phyloP scores from a whole-genome alignment of 1,140 invertebrate species.

The Mylabris phalerata region DNA sequence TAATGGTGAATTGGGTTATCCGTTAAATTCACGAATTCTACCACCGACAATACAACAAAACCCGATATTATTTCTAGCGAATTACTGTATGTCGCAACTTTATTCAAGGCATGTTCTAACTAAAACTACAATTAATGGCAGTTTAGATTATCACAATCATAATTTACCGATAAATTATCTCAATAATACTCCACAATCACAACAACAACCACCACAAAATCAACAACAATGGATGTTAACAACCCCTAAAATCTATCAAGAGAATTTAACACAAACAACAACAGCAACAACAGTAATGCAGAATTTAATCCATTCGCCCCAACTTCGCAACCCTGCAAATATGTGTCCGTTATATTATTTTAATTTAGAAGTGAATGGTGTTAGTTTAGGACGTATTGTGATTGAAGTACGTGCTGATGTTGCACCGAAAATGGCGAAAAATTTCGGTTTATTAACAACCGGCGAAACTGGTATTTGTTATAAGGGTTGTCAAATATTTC shows the following conservation, averaged over 20 bases:
- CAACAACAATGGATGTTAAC: constrained; percentile 36
- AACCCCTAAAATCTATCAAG: constrained; percentile 36
- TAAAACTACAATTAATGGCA: constrained; percentile 51
- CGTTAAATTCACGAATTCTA: constrained; percentile 40
- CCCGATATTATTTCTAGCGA: constrained; percentile 63
- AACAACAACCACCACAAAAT: constrained; percentile 10
- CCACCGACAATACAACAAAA: constrained; percentile 44
- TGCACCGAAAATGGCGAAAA: constrained; percentile 85
- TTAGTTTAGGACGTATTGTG: constrained; percentile 64
- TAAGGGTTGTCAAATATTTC: constrained; percentile 71
- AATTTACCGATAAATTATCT: constrained; percentile 44
- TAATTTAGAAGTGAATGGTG: constrained; percentile 67
- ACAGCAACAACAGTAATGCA: constrained; percentile 20
- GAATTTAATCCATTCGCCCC: constrained; percentile 41
- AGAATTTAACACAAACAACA: constrained; percentile 26
- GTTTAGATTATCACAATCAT: constrained; percentile 48
- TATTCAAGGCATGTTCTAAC: constrained; percentile 59
- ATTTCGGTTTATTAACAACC: constrained; percentile 74
- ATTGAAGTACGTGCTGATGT: constrained; percentile 78
- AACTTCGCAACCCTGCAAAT: constrained; percentile 46
- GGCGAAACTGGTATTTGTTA: constrained; percentile 74
- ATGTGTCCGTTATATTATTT: constrained; percentile 68
- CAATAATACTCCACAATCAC: constrained; percentile 24
- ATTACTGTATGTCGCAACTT: constrained; percentile 66
- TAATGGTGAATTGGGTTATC: constrained; percentile 31